phyloP scores from a whole-genome alignment of 2,888 invertebrate genomes.

The Drosophila anomelani region DNA sequence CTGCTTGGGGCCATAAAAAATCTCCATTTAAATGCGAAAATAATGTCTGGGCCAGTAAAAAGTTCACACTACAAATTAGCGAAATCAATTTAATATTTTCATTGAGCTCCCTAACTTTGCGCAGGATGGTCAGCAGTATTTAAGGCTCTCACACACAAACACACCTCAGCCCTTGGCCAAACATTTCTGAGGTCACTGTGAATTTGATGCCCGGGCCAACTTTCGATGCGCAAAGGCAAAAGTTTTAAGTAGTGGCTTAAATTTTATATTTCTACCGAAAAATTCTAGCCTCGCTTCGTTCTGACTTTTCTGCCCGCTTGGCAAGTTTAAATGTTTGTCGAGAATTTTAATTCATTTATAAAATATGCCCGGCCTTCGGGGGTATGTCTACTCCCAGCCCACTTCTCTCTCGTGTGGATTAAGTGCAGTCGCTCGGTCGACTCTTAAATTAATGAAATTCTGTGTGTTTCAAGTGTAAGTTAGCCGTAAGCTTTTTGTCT shows the following conservation, averaged over 20 bases:
- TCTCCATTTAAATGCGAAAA: conserved; percentile 29
- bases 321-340: conserved; percentile 42
- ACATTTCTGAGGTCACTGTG: conserved; percentile 63
- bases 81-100: conserved; percentile 47
- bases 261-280: conserved; percentile 47
- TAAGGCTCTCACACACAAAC: conserved; percentile 38
- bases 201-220: conserved; percentile 42
- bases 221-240: conserved; percentile 52
- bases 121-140: conserved; percentile 29
- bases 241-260: conserved; percentile 55
- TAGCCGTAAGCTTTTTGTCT: conserved; percentile 41
- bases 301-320: conserved; percentile 23
- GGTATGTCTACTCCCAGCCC: not conserved
- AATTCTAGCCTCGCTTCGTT: not conserved
- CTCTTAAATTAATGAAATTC: conserved; percentile 47
- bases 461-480: conserved; percentile 35
- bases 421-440: conserved; percentile 27
- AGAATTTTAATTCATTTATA: conserved; percentile 54
- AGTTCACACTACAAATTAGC: conserved; percentile 40
- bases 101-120: conserved; percentile 31
- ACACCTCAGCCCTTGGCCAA: conserved; percentile 27
- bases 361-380: conserved; percentile 27
- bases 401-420: conserved; percentile 24
- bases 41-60: conserved; percentile 24
- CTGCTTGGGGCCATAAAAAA: conserved; percentile 5